Evolutionary conservation across 1,140 invertebrate genomes (phyloP), one percentile per base, ranked within the genome.

Genomic region (Ridgeia piscesae): DNA sequence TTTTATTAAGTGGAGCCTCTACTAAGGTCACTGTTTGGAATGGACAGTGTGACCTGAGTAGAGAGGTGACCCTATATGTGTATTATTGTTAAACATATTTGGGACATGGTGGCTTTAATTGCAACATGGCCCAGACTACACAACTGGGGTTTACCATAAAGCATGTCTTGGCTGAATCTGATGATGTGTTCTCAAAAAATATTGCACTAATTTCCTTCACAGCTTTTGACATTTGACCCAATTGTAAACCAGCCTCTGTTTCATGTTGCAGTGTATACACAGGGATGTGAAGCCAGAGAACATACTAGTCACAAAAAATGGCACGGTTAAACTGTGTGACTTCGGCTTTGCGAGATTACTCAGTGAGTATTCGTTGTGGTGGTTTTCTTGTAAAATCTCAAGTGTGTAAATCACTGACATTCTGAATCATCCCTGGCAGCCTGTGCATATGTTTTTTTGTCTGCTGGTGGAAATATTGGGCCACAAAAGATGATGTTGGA

Each of bases 201-300:
- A 31, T 31, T 77, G 14, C 17, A 27, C 11, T 77, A 77, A 77
- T 77, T 77, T 77, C 27, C 27, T 77, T 77, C 0, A 77, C 11
- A 77, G 89, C 34, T 89, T 42, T 35, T 34, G 89, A 35, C 89
- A 14, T 42, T n/a, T 35, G 89, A 17, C 34, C 89, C n/a, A 27
- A 14, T 89, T 89, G 11, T 89, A 33, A 50, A 8, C 48, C 0
- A 77, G 89, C 33, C 33, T 34, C 14, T 77, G 14, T 34, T 94
- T 93, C 77, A 92, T 94, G 92, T 94, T 95, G 17, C 93, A 97
- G 96, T 99, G 98, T 95, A 98, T 99, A 94, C 99, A 99, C 95
- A 97, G 99, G 77, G 99, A 99, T 95, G 98, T 99, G 0, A 99
- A 99, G 95, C 99, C 99, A 1, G 99, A 99, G 97, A 99, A 99